Evolutionary conservation across 2,888 invertebrate genomes (phyloP).

Genomic region (Formica aserva): DNA sequence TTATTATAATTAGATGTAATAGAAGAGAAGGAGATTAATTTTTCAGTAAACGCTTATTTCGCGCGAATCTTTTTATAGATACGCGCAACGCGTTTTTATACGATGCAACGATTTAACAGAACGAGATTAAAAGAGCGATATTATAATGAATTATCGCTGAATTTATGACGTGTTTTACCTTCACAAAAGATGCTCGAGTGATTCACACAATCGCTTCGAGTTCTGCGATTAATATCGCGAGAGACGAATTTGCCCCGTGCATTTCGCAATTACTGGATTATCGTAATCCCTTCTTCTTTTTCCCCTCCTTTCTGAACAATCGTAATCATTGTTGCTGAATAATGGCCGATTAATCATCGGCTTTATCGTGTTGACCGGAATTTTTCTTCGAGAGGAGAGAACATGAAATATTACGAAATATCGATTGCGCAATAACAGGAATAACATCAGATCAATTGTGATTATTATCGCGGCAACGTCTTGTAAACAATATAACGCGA

Average conservation of each 20-base stretch:
- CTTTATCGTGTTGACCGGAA: background rate
- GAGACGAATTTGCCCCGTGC: slow-evolving; percentile 19
- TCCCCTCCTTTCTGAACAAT: background rate
- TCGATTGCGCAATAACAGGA: slow-evolving; percentile 4
- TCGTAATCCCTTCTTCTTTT: background rate
- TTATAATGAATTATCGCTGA: background rate
- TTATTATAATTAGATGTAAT: background rate
- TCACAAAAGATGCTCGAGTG: slow-evolving; percentile 8
- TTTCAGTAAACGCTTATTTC: background rate
- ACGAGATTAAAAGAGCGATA: background rate
- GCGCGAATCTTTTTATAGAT: background rate
- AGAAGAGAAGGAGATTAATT: background rate
- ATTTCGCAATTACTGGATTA: slow-evolving; percentile 36
- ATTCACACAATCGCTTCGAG: slow-evolving; percentile 12
- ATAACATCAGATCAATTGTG: background rate
- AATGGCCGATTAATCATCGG: slow-evolving; percentile 25
- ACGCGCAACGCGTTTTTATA: background rate
- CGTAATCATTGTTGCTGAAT: slow-evolving; percentile 27
- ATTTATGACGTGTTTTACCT: slow-evolving; percentile 25
- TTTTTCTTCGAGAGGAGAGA: background rate
- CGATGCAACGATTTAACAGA: background rate
- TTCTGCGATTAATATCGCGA: slow-evolving; percentile 10
- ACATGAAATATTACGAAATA: slow-evolving; percentile 1
- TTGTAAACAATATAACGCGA: slow-evolving; percentile 9
- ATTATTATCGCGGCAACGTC: background rate